Base-by-base conservation (phyloP, 2,888 invertebrate genomes). In the Napeogenes inachia region DNA sequence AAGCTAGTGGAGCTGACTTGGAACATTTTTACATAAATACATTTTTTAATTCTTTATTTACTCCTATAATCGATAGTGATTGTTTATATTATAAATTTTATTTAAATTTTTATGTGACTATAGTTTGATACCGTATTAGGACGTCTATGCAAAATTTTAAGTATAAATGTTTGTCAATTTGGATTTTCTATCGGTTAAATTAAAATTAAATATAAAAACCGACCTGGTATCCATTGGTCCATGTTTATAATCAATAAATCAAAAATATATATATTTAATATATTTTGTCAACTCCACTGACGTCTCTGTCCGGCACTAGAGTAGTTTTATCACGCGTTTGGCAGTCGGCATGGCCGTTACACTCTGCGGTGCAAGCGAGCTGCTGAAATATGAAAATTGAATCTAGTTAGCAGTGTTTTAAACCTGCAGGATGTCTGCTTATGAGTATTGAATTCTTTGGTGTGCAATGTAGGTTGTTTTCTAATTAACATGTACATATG, bases 371-470 rank as follows among this genome's bases (percentile, higher is more conserved):
- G 81, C 81, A 81, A 77, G 75, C 71, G 70, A 74, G 72, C 78
- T 76, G 73, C 77, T 80, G 77, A 83, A 84, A 85, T 85, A 86
- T 85, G 83, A 81, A 85, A 85, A 86, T 86, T 84, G 80, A 85
- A 85, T 81, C 78, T 76, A 77, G 76, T 79, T 81, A 76, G 70
- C 68, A 65, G 46, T 66, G 58, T 66, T 64, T 66, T 62, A 63
- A 61, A 33, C 47, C 57, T 47, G 53, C 66, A 62, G 13, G 42
- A 58, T 54, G 42, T 42, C 42, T 42, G 12, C 35, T 66, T 60
- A 60, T 64, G 66, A 66, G 45, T 47, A 45, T 55, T 58, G 57
- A 55, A 50, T 50, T 30, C 30, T 50, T 30, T 50, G 50, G 50
- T 6, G 30, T 30, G 30, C 30, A 50, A 50, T 50, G 30, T 4